phyloP scores from a whole-genome alignment of 53 echinoderm and acorn worm species.

The Crossaster papposus region DNA sequence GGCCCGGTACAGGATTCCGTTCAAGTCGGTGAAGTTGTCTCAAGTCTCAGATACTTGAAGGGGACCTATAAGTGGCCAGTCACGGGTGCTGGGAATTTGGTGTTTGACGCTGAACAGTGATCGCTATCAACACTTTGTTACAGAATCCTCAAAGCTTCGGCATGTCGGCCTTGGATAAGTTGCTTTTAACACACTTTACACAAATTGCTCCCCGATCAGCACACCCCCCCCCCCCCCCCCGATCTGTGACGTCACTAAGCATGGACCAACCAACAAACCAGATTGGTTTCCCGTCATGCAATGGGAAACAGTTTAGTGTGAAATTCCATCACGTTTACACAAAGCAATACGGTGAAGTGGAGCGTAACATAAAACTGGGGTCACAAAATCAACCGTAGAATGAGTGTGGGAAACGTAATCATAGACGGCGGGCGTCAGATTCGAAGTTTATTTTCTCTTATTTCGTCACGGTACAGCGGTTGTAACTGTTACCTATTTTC shows the following conservation, averaged over 20 bases:
- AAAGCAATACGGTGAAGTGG: background rate
- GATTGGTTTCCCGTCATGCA: conserved; percentile 17
- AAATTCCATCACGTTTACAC: conserved; percentile 16
- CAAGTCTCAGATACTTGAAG: background rate
- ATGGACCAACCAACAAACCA: conserved; percentile 20
- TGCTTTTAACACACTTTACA: conserved; percentile 42
- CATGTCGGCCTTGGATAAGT: conserved; percentile 16
- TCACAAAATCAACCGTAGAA: background rate
- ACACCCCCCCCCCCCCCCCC: background rate
- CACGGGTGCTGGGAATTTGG: conserved; percentile 36
- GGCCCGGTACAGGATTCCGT: background rate
- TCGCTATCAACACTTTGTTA: conserved; percentile 53
- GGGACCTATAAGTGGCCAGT: conserved; percentile 4
- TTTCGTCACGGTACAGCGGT: conserved; percentile 3
- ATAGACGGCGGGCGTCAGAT: background rate
- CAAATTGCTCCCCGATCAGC: conserved; percentile 13
- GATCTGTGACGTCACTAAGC: conserved; percentile 14
- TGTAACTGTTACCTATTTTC: background rate
- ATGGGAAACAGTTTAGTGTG: background rate
- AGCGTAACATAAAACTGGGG: background rate
- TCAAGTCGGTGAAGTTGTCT: background rate
- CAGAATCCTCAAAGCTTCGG: conserved; percentile 6
- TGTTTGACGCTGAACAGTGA: conserved; percentile 66
- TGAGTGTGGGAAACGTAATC: conserved; percentile 12
- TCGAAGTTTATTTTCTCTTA: background rate